Base-by-base conservation (phyloP, 2,113 vertebrate species). In the Triplophysa rosa region DNA sequence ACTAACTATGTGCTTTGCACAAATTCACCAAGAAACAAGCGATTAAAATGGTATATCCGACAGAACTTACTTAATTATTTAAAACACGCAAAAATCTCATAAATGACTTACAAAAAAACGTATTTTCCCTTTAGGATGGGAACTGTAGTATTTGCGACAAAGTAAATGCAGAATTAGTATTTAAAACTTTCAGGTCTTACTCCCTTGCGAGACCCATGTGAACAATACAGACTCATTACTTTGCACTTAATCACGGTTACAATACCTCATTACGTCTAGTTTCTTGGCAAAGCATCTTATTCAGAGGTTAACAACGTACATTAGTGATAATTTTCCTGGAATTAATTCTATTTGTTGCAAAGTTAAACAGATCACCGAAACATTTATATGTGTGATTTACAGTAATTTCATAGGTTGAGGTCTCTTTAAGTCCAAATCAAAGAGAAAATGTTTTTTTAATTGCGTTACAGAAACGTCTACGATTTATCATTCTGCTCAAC, bases 401-500 rank as follows among this genome's bases (percentile, higher is more conserved):
- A 75, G 17, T 74, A 11, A 73, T 59, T 19, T 56, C 11, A 65
- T 33, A 65, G 58, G 45, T 26, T 6, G 23, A 64, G 42, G 62
- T 65, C 37, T 66, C 37, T 74, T 54, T n/a, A 80, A 58, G 81
- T 42, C 52, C 59, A 19, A 66, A 29, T 76, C 42, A 37, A 78
- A 72, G 19, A 17, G 40, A 47, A 79, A 19, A 67, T 10, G 11
- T 1, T 79, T 79, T 4, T 66, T 73, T 79, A 17, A 80, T 79
- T 73, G 73, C 71, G 80, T 81, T 77, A 37, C 5, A 80, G 54
- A 85, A 81, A 84, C 67, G 8, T 82, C 78, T 71, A 77, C 74
- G 86, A 87, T 87, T 75, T 79, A 86, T 87, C 78, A 75, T 64
- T 24, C 79, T 87, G 87, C 78, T 72, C 73, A 77, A 75, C 77